Evolutionary conservation across 1,140 invertebrate species (phyloP).

Genomic region (Drosophila bocki): DNA sequence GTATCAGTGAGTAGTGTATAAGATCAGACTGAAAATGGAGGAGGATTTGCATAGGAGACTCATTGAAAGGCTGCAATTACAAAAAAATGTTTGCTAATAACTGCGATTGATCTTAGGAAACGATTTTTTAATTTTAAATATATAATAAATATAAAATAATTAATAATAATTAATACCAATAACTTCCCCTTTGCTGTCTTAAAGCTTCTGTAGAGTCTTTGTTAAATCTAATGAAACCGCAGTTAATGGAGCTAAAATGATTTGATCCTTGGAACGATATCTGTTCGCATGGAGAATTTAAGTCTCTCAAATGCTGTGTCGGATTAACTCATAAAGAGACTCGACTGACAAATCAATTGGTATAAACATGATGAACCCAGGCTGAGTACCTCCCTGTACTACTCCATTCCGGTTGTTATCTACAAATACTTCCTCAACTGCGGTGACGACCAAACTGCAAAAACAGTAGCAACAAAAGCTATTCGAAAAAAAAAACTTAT

Average conservation of each 20-base stretch:
- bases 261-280: neutral
- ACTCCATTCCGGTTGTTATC: slow-evolving; percentile 1
- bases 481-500: slow-evolving; percentile 68
- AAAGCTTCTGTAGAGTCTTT: no score
- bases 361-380: slow-evolving; percentile 43
- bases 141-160: no score
- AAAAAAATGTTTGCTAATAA: neutral
- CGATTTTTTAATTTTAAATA: no score
- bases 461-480: slow-evolving; percentile 4
- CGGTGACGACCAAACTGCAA: slow-evolving; percentile 47
- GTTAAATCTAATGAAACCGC: neutral
- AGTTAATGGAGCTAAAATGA: neutral
- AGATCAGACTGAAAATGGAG: no score
- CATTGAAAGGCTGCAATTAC: no score
- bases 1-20: neutral
- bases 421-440: slow-evolving; percentile 56
- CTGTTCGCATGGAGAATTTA: neutral
- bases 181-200: no score
- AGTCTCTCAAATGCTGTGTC: no score
- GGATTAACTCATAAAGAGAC: neutral
- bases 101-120: neutral
- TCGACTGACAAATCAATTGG: neutral
- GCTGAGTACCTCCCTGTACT: slow-evolving; percentile 1
- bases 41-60: no score
- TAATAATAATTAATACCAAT: no score